Base-by-base conservation (phyloP, 2,113 vertebrate genomes). In the Vulpes lagopus region DNA sequence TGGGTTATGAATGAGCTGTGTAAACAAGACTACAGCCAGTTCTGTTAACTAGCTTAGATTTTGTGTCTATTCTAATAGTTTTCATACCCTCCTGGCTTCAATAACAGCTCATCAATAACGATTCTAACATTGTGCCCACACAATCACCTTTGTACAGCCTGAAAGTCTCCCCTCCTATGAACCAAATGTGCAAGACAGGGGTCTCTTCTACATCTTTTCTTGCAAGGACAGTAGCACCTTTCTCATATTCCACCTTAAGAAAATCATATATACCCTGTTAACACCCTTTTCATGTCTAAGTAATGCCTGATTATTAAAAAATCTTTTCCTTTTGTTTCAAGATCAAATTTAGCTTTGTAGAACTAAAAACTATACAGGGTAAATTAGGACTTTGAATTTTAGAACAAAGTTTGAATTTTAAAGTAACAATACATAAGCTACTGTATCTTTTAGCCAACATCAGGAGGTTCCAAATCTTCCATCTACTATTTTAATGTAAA, bases 351-450 rank as follows among this genome's bases (percentile, higher is more conserved):
- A 78, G 71, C 55, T 67, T 53, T 84, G 32, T 59, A 65, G 4
- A 95, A 91, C 23, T 43, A 95, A 93, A 86, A 84, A 38, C 49
- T 22, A 55, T 1, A 53, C 4, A 78, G 20, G 23, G 22, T 12
- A 87, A 76, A 32, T 8, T 55, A 22, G 2, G 35, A 8, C 51
- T 87, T 71, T 35, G n/a, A 90, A 67, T 81, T 62, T 96, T 60
- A 94, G 20, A 71, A 59, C 15, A 35, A 80, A 49, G 35, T 73
- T 27, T 94, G 14, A 82, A 71, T 84, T 89, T 88, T 57, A 80
- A 97, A 92, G 22, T 67, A 25, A 79, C 89, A 87, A 69, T 59
- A 88, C 20, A 38, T 85, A 73, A 74, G 59, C 74, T 79, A 38
- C 20, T 65, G 65, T 73, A 88, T 25, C 76, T 80, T 89, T 14